Evolutionary conservation across 2,888 invertebrate species (phyloP), one percentile per base, ranked within the genome.

Genomic region (Eudiplozoon nipponicum): DNA sequence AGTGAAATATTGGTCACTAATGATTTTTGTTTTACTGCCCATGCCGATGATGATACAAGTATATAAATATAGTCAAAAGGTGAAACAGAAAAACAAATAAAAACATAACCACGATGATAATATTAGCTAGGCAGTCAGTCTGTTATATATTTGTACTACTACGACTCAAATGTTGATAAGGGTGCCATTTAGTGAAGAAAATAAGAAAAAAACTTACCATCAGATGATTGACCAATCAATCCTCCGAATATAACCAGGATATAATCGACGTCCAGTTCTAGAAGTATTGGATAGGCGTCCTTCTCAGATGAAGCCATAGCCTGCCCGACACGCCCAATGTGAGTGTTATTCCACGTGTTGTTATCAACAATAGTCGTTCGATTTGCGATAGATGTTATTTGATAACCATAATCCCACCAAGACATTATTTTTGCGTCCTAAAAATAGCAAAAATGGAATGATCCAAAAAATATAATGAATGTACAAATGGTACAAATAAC

Each of bases 291-390:
- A 54, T 86, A 86, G 0, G 90, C 86, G 53, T 74, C 73, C 48
- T 84, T 81, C 59, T 94, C 90, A 0, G 74, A 68, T 34, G 81
- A 81, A 1, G 90, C 80, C 86, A 90, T 90, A 1, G 90, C 90
- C 60, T 90, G 84, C 0, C 86, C 86, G 1, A 90, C 86, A 45
- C 84, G 67, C 5, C 78, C 86, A 52, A 90, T 90, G 60, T 86
- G 90, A 11, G 86, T 90, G 59, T 94, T 94, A 61, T 90, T 94
- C 90, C 90, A 94, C 1, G 90, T 94, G 54, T 94, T 90, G 59
- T 94, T 94, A 57, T 90, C 90, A 39, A 94, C 90, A 48, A 90
- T 66, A 49, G 86, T 81, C 0, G 90, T 86, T 31, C 84, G 67
- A 63, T 90, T 90, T 13, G 86, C 90, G 86, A 94, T 90, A 1